phyloP scores from a whole-genome alignment of 1,140 invertebrate genomes.

The Lordiphosa collinella region DNA sequence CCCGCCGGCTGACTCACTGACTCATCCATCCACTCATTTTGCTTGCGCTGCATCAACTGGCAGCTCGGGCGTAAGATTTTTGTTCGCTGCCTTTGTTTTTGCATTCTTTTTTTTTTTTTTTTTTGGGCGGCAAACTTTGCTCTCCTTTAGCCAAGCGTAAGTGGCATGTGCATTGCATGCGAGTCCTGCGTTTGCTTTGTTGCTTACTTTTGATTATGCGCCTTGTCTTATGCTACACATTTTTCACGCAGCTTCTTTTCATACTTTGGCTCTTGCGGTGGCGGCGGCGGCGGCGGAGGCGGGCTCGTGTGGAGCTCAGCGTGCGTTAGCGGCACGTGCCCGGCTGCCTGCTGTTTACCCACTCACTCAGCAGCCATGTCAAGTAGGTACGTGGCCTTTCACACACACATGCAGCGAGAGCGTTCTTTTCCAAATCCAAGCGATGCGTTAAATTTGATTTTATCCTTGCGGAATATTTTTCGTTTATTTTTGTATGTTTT shows the following conservation, averaged over 20 bases:
- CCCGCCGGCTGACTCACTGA: slow-evolving; percentile 9
- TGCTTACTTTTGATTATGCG: slow-evolving; percentile 73
- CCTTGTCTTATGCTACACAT: slow-evolving; percentile 74
- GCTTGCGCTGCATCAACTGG: slow-evolving; percentile 50
- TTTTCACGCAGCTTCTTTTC: slow-evolving; percentile 54
- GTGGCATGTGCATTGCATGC: slow-evolving; percentile 40
- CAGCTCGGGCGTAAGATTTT: slow-evolving; percentile 51
- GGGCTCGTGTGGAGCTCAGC: slow-evolving; percentile 29
- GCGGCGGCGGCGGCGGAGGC: slow-evolving; percentile 11
- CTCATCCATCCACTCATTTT: slow-evolving; percentile 7
- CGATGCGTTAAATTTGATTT: slow-evolving; percentile 77
- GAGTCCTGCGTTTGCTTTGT: slow-evolving; percentile 7
- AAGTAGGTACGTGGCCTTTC: slow-evolving; percentile 50
- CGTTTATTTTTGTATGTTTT: slow-evolving; percentile 21
- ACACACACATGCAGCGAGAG: slow-evolving; percentile 7
- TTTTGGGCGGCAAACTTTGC: background rate
- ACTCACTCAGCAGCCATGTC: slow-evolving; percentile 19
- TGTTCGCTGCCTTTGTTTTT: slow-evolving; percentile 41
- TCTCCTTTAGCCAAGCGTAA: slow-evolving; percentile 14
- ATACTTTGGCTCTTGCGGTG: slow-evolving; percentile 23
- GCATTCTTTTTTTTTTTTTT: background rate
- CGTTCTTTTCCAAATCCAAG: slow-evolving; percentile 28
- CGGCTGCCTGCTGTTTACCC: slow-evolving; percentile 4
- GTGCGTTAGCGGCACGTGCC: slow-evolving; percentile 54
- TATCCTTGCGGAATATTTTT: slow-evolving; percentile 57